Evolutionary conservation across 2,888 invertebrate species (phyloP), one percentile per base, ranked within the genome.

Genomic region (Rutpela maculata): DNA sequence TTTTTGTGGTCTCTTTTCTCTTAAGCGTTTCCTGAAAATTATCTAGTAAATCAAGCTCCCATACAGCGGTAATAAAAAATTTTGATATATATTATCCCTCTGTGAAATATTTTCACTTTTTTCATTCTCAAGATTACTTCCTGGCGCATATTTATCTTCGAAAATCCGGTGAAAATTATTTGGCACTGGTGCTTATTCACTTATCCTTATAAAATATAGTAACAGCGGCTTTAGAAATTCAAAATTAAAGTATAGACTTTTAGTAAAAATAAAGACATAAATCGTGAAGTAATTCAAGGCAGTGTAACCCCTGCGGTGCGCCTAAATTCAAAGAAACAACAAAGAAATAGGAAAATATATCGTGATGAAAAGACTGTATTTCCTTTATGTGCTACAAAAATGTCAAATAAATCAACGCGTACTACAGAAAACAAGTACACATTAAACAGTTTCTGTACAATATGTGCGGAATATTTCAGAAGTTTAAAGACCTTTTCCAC

Each of bases 191-290:
- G 26, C 67, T 56, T 57, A 35, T 69, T 70, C 70, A 43, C 70
- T 70, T 70, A 60, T 22, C 43, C 60, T 22, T n/a, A 22, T 70
- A 43, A 70, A 70, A 70, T 70, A 60, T 60, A 15, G 68, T 18
- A 31, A 31, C 55, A 31, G 57, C 31, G 31, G 60, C 70, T 43
- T 60, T 59, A 50, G 78, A 83, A 80, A 76, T 80, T 78, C 75
- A 75, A 78, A 81, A 83, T 83, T 82, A 82, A 80, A 80, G 76
- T 75, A 76, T 77, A 72, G 78, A 78, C 78, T 81, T 79, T 77
- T 81, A 83, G 81, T 79, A 81, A 84, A 84, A 85, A 86, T 86
- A 85, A 84, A 86, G 85, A 85, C 85, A 86, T 87, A 86, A 86
- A 87, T 87, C 84, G 81, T 78, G 77, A 82, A 84, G 85, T 81